Percentiles rank a stretch among this genome's conserved stretches.
These are phyloP conservation scores for Rhynchotus rufescens DNA, from an alignment of 2,797 vertebrate genomes.

Conservation along the genomic window DNA sequence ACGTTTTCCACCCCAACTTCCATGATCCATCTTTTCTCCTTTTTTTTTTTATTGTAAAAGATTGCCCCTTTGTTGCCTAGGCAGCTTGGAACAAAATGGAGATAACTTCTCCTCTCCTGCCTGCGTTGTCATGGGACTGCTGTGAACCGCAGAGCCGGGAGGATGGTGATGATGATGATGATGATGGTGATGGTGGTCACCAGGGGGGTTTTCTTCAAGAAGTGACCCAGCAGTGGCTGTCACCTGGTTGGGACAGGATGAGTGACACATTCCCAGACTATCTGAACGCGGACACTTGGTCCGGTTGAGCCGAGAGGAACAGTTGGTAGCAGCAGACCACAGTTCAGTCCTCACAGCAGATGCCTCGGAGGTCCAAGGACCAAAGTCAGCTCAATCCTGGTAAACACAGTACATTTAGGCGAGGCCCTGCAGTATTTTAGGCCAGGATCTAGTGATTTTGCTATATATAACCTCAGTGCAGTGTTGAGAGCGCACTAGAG, in stretches of 20 bases:
- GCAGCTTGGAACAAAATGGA: accelerated
- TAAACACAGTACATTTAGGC: neutral
- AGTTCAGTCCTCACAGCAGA: neutral
- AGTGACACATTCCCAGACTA: neutral
- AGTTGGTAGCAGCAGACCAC: accelerated
- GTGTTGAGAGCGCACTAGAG: neutral
- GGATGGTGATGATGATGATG: neutral
- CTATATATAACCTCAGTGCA: neutral
- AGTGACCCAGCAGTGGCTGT: neutral
- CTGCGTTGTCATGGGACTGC: neutral
- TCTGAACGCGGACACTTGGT: neutral
- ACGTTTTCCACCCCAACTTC: neutral
- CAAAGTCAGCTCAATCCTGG: no score
- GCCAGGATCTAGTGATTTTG: neutral
- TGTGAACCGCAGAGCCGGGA: neutral
- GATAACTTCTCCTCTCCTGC: neutral
- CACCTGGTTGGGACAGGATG: no score
- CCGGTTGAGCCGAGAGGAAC: no score
- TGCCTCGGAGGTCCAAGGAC: neutral
- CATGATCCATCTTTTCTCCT: neutral
- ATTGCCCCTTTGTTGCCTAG: accelerated
- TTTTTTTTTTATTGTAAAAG: neutral
- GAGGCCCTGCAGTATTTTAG: no score
- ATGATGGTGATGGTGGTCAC: neutral
- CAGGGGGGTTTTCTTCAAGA: neutral